Percentiles rank a stretch among this genome's conserved stretches.
phyloP scores from a whole-genome alignment of 2,888 invertebrate genomes.

The Nyleta sp. region DNA sequence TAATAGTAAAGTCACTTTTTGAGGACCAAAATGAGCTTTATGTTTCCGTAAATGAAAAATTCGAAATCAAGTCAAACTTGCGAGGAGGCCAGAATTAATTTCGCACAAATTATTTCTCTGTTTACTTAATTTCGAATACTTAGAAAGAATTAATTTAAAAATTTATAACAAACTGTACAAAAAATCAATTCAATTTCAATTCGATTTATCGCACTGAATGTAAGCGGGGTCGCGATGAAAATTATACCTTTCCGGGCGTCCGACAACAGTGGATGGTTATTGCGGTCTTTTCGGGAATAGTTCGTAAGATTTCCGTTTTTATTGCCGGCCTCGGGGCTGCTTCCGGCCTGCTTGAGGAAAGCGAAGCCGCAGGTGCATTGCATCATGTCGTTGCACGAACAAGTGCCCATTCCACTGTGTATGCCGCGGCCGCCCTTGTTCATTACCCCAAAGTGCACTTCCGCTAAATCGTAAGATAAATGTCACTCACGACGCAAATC shows the following conservation, averaged over 20 bases:
- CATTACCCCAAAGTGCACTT: conserved; percentile 78
- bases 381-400: conserved; percentile 82
- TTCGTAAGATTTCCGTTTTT: conserved; percentile 65
- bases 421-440: conserved; percentile 83
- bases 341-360: conserved; percentile 64
- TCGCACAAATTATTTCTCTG: too few species aligned
- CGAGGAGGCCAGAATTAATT: too few species aligned
- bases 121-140: too few species aligned
- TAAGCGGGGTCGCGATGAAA: too few species aligned
- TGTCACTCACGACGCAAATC: conserved; percentile 41
- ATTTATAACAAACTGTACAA: too few species aligned
- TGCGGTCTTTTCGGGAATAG: conserved; percentile 70
- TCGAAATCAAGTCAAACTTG: too few species aligned
- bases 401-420: conserved; percentile 82
- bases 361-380: conserved; percentile 82
- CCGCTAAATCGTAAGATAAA: conserved; percentile 73
- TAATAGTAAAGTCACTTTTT: too few species aligned
- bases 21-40: too few species aligned
- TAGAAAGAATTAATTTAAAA: too few species aligned
- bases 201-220: too few species aligned
- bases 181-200: too few species aligned
- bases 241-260: conserved; percentile 75
- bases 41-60: too few species aligned
- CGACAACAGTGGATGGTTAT: conserved; percentile 68
- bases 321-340: conserved; percentile 39